phyloP scores from a whole-genome alignment of 2,797 vertebrate species.

The Coranthus polyacanthus region DNA sequence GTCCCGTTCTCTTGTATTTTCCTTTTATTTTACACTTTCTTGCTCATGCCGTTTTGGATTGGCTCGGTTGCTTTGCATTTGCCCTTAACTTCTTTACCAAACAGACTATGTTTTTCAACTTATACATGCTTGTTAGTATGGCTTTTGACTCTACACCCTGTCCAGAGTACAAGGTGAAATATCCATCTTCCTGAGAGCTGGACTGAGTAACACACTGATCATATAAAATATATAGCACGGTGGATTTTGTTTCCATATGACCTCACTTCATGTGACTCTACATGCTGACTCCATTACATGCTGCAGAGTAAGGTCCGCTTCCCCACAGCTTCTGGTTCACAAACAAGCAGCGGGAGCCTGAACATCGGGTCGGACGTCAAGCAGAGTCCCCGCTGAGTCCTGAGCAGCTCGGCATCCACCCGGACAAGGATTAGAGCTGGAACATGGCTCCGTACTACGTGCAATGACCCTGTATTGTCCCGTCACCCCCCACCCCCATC shows the following conservation, averaged over 20 bases:
- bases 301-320: constrained; percentile 17
- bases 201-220: neutral
- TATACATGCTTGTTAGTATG: too few species aligned
- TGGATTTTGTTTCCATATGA: neutral
- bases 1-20: too few species aligned
- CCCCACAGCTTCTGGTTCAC: constrained; percentile 29
- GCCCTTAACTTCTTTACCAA: too few species aligned
- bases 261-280: constrained; percentile 6
- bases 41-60: too few species aligned
- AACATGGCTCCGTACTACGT: constrained; percentile 12
- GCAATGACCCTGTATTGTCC: constrained; percentile 28
- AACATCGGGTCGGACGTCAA: constrained; percentile 36
- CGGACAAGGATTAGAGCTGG: constrained; percentile 35
- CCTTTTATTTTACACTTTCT: too few species aligned
- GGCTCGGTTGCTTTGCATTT: too few species aligned
- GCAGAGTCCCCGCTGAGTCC: constrained; percentile 38
- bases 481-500: neutral
- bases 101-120: too few species aligned
- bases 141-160: too few species aligned
- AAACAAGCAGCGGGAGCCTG: constrained; percentile 66
- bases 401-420: constrained; percentile 17
- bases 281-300: constrained; percentile 17
- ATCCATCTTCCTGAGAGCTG: neutral
- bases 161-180: too few species aligned
- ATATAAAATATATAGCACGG: too few species aligned